Conservation (phyloP, 2,797 vertebrate species). For the Antrozous pallidus region DNA sequence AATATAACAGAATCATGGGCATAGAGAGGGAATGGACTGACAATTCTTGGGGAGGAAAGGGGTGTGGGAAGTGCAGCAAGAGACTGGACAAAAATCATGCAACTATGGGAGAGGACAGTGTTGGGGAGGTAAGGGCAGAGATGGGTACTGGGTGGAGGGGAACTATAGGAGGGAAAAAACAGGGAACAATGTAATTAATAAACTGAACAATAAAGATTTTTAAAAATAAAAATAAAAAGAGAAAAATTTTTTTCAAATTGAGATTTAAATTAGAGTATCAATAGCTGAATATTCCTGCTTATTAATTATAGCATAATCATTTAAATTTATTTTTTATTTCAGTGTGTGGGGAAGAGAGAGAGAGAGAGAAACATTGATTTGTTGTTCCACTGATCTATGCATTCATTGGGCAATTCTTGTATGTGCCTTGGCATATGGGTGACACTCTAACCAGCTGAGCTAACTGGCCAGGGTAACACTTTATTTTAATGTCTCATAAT, state of each 20-base stretch:
- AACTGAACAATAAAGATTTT: no score
- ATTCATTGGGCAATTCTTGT: not conserved
- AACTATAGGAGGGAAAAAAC: no score
- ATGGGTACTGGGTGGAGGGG: no score
- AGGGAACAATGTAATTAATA: no score
- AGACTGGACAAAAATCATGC: no score
- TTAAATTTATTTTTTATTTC: constrained; percentile 8
- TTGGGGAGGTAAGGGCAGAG: no score
- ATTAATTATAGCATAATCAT: not conserved
- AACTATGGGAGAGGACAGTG: no score
- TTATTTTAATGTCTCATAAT: constrained; percentile 12
- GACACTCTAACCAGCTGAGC: not conserved
- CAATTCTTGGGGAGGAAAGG: no score
- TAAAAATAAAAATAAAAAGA: no score
- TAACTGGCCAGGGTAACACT: not conserved
- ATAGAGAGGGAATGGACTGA: no score
- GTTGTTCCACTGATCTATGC: not conserved
- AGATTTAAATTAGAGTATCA: constrained; percentile 21
- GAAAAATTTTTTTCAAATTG: not conserved
- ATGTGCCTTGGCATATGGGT: not conserved
- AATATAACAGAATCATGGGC: no score
- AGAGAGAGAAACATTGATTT: not conserved
- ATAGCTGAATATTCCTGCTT: not conserved
- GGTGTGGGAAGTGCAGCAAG: no score
- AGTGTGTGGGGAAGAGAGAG: not conserved